These are phyloP conservation scores for Rutilus rutilus DNA, from an alignment of 2,113 vertebrate species.

Conservation along the genomic window DNA sequence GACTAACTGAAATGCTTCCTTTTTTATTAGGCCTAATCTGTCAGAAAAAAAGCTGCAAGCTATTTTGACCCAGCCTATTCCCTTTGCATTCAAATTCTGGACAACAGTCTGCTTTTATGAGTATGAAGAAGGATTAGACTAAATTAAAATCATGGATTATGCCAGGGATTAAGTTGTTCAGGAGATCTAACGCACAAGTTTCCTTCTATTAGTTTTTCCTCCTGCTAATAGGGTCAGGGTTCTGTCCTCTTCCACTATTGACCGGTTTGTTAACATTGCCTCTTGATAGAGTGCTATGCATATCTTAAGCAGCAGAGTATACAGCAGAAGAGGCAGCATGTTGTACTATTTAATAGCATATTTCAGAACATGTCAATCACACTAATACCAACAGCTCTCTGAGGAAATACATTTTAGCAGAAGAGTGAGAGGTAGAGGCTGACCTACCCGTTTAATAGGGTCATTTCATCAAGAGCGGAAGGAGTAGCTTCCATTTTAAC, in stretches of 20 bases:
- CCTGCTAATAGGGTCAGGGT: constrained; percentile 63
- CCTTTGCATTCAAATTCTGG: constrained; percentile 56
- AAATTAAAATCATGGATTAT: constrained; percentile 80
- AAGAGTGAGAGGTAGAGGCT: constrained; percentile 13
- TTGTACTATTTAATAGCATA: constrained; percentile 38
- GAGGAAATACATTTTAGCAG: constrained; percentile 19
- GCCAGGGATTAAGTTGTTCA: constrained; percentile 78
- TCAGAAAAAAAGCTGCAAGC: constrained; percentile 21
- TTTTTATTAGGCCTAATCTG: constrained; percentile 28
- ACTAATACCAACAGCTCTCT: constrained; percentile 40
- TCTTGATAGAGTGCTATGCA: constrained; percentile 45
- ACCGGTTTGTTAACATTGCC: constrained; percentile 64
- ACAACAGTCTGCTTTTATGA: constrained; percentile 65
- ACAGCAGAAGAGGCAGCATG: neutral
- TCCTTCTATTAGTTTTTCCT: constrained; percentile 60
- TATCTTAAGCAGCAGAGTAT: constrained; percentile 54
- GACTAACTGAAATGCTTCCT: neutral
- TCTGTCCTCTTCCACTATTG: constrained; percentile 67
- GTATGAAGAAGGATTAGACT: constrained; percentile 71
- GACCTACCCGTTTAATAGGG: constrained; percentile 33
- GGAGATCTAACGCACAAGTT: constrained; percentile 64
- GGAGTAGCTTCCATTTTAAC: neutral
- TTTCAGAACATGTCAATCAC: constrained; percentile 50
- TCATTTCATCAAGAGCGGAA: constrained; percentile 8
- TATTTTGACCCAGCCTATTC: neutral